Conservation (phyloP, 2,113 vertebrate species). For the Tragelaphus strepsiceros region DNA sequence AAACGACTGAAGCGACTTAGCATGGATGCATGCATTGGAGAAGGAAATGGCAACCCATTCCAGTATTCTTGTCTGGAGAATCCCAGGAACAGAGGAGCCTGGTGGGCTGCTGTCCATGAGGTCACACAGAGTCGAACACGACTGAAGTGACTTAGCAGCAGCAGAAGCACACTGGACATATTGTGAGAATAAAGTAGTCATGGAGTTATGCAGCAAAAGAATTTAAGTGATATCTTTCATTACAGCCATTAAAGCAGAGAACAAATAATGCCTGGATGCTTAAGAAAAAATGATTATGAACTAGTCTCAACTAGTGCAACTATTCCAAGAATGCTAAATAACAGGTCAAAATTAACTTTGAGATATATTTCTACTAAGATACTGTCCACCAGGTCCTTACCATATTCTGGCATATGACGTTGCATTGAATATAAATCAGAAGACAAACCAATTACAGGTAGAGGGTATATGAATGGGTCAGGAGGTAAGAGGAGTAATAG, state of each 20-base stretch:
- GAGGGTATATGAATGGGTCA: not conserved
- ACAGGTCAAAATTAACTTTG: not conserved
- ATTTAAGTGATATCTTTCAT: not conserved
- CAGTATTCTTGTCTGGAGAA: no score
- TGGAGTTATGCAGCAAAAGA: not conserved
- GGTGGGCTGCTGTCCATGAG: no score
- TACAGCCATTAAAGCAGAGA: slow-evolving; percentile 3
- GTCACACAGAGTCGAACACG: not conserved
- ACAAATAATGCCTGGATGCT: not conserved
- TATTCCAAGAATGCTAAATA: not conserved
- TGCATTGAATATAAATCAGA: not conserved
- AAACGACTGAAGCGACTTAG: no score
- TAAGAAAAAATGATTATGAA: not conserved
- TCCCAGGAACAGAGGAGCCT: no score
- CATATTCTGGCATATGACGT: not conserved
- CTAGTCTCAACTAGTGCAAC: not conserved
- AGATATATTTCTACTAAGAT: not conserved
- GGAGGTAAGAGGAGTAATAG: not conserved
- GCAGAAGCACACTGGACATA: not conserved
- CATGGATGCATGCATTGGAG: no score
- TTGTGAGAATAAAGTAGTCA: not conserved
- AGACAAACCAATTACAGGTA: not conserved
- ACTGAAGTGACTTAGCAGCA: not conserved
- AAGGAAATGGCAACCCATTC: no score
- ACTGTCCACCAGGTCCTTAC: not conserved